Evolutionary conservation across 2,888 invertebrate species (phyloP), one percentile per base, ranked within the genome.

Genomic region (Ptychoptera albimana): DNA sequence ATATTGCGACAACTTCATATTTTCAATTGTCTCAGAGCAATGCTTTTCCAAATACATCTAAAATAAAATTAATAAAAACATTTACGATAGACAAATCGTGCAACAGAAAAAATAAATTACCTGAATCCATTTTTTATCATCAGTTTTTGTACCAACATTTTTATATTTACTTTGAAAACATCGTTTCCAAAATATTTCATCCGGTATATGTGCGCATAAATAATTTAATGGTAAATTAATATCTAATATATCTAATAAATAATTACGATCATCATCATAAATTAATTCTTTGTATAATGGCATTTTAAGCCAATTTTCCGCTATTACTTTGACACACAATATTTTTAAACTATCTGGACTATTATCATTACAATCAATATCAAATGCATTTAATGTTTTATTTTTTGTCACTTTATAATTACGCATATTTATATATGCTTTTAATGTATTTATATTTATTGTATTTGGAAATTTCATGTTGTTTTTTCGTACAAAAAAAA

Each of bases 1-100:
- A 48, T 63, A 64, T 52, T 63, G 61, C 50, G 51, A 53, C 49
- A 61, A 56, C 49, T 60, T 57, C 47, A 59, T 52, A 50, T 59
- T 57, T 51, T 65, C 64, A 47, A 65, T 54, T 51, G 59, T 61
- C 55, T 64, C 64, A 49, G 63, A 58, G 50, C 65, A 55, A 59
- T 64, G 61, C 52, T 61, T 60, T 52, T 65, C 64, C 61, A 65
- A 64, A 55, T 62, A 65, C 47, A 60, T 55, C 53, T 58, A 60
- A 55, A 65, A n/a, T n/a, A n/a, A n/a, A n/a, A n/a, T n/a, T n/a
- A 63, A 65, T 65, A 65, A 41, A 49, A 51, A 10, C 42, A 44
- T 15, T 40, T 45, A 13, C 31, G 31, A 31, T 51, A 51, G 0
- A 14, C 11, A 2, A 12, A 23, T 12, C 13, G 16, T 29, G 9